Conservation (phyloP, 2,797 vertebrate species). For the Fundulus diaphanus region DNA sequence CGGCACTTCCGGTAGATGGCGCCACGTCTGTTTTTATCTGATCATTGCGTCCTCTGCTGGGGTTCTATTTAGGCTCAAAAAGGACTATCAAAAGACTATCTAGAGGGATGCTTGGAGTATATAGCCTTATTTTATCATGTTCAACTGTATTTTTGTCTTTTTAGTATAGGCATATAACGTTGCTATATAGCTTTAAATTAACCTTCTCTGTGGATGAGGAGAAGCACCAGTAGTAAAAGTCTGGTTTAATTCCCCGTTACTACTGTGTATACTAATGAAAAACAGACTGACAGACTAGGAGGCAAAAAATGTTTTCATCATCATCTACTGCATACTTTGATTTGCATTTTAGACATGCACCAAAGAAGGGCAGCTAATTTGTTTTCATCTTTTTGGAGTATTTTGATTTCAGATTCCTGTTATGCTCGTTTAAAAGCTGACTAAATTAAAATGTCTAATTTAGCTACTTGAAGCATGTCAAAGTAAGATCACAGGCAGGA, state of each 20-base stretch:
- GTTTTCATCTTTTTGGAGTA: constrained; percentile 9
- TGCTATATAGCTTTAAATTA: too few relatives aligned
- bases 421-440: constrained; percentile 24
- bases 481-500: constrained; percentile 10
- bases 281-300: background rate
- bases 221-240: constrained; percentile 16
- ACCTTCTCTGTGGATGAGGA: constrained; percentile 20
- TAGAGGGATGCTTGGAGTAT: too few relatives aligned
- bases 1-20: too few relatives aligned
- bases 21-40: too few relatives aligned
- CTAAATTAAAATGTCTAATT: constrained; percentile 12
- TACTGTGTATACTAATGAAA: background rate
- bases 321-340: constrained; percentile 37
- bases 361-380: constrained; percentile 33
- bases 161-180: too few relatives aligned
- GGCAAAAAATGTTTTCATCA: constrained; percentile 35
- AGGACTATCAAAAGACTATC: too few relatives aligned
- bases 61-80: too few relatives aligned
- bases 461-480: constrained; percentile 2
- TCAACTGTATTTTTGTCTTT: too few relatives aligned
- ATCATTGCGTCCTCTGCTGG: too few relatives aligned
- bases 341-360: constrained; percentile 17
- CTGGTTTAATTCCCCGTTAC: background rate
- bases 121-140: too few relatives aligned
- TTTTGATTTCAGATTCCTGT: constrained; percentile 17